These are phyloP conservation scores for Callocephalon fimbriatum DNA, from an alignment of 2,113 vertebrate species.

Conservation along the genomic window DNA sequence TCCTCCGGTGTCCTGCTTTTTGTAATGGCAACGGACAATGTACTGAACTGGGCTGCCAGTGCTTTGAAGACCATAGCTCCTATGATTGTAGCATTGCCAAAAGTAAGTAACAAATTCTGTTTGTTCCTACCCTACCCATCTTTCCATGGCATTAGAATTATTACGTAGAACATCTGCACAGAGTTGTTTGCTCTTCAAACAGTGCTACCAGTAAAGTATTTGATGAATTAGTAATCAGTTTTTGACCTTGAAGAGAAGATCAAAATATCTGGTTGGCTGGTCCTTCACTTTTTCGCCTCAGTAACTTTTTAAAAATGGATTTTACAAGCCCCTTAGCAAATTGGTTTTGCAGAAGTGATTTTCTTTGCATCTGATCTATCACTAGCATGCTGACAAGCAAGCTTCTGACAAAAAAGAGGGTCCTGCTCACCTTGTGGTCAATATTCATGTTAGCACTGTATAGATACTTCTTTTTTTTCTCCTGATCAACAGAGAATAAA, in stretches of 20 bases:
- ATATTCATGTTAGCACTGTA: constrained; percentile 34
- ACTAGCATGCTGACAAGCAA: constrained; percentile 54
- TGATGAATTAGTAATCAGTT: constrained; percentile 78
- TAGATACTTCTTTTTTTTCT: background rate
- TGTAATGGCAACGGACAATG: constrained; percentile 79
- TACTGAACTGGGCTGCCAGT: constrained; percentile 79
- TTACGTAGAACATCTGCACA: constrained; percentile 58
- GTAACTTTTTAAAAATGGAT: constrained; percentile 76
- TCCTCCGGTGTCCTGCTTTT: constrained; percentile 78
- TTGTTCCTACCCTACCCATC: constrained; percentile 37
- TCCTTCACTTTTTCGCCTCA: constrained; percentile 66
- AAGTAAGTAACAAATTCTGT: constrained; percentile 74
- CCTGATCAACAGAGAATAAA: background rate
- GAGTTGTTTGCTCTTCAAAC: constrained; percentile 72
- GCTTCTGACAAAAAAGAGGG: constrained; percentile 24
- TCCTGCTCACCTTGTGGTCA: constrained; percentile 59
- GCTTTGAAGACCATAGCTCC: constrained; percentile 74
- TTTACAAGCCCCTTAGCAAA: constrained; percentile 78
- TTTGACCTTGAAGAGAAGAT: constrained; percentile 76
- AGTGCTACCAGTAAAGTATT: constrained; percentile 58
- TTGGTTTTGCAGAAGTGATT: constrained; percentile 73
- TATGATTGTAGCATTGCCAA: constrained; percentile 79
- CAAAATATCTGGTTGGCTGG: constrained; percentile 70
- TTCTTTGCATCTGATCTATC: constrained; percentile 75
- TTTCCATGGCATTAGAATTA: constrained; percentile 48